phyloP scores from a whole-genome alignment of 2,113 vertebrate species.

The Ictidomys tridecemlineatus region DNA sequence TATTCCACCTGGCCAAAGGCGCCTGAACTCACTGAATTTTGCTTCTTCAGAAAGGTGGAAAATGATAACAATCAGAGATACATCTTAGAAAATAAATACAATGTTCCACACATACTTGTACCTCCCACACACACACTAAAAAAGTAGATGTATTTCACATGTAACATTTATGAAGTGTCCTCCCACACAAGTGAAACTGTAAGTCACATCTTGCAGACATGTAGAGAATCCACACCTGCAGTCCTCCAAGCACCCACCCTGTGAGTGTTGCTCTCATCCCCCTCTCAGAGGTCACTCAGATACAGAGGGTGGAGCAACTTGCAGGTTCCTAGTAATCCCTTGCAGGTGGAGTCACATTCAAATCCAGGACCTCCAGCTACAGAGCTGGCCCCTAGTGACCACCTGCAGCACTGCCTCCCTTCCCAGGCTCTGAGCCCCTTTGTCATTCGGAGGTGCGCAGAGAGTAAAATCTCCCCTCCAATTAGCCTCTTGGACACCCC shows the following conservation, averaged over 20 bases:
- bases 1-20: background rate
- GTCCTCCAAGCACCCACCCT: background rate
- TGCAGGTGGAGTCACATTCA: background rate
- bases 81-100: background rate
- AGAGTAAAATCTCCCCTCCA: background rate
- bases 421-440: background rate
- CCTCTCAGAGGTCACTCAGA: background rate
- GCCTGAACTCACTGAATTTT: background rate
- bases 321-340: background rate
- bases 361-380: background rate
- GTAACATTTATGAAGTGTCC: rapidly evolving
- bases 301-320: no score
- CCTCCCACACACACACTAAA: background rate
- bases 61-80: background rate
- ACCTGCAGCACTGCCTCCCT: rapidly evolving
- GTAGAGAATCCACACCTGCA: background rate
- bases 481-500: background rate
- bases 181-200: background rate
- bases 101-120: background rate
- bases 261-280: background rate
- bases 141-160: background rate
- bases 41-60: background rate
- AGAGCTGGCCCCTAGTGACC: no score
- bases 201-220: no score
- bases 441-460: background rate